phyloP scores from a whole-genome alignment of 92 coral and sea anemone genomes.

The Parazoanthus swiftii region DNA sequence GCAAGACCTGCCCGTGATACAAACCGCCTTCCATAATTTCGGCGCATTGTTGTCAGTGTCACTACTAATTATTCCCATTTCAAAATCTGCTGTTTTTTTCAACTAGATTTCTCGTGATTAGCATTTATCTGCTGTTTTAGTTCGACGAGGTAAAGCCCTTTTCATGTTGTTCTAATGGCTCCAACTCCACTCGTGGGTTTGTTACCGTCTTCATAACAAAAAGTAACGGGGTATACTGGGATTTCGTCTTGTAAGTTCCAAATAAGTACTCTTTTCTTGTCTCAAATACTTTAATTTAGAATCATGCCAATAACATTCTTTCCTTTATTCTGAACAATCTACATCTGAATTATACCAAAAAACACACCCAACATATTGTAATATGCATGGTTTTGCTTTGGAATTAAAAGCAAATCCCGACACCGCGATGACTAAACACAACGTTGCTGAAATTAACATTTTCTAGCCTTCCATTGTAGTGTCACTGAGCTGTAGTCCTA shows the following conservation, averaged over 20 bases:
- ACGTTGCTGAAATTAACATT: background rate
- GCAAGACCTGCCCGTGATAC: background rate
- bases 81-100: no score
- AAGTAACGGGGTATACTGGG: no score
- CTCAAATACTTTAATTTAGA: no score
- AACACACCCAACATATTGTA: no score
- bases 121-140: no score
- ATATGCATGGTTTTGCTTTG: background rate
- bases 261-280: no score
- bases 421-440: no score
- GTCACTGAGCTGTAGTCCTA: background rate
- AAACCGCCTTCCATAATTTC: background rate
- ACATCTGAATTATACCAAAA: no score
- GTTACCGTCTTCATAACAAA: no score
- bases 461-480: background rate
- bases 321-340: background rate
- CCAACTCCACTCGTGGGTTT: no score
- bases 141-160: background rate
- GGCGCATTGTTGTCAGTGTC: background rate
- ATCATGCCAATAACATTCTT: background rate
- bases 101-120: background rate
- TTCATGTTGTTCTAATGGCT: background rate
- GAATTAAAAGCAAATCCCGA: no score
- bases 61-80: background rate
- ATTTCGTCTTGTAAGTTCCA: no score